These are phyloP conservation scores for Scaptomyza cyrtandrae DNA, from an alignment of 2,888 invertebrate genomes.

Conservation along the genomic window DNA sequence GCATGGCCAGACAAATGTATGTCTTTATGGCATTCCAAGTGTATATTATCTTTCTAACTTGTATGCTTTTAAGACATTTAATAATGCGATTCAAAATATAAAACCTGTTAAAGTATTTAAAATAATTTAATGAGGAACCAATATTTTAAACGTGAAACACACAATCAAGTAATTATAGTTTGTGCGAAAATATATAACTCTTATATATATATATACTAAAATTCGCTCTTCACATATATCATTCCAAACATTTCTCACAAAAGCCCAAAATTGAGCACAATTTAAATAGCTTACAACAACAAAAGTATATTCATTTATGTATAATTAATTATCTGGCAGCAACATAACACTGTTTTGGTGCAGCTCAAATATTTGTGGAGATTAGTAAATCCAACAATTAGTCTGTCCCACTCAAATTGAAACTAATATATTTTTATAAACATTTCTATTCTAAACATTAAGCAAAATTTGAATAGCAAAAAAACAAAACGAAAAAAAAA, in stretches of 20 bases:
- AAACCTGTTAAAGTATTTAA: too few relatives aligned
- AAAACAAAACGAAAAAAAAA: slow-evolving; percentile 25
- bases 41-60: too few relatives aligned
- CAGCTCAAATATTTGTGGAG: slow-evolving; percentile 1
- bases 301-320: neutral
- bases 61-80: too few relatives aligned
- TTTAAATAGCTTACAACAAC: neutral
- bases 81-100: too few relatives aligned
- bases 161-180: too few relatives aligned
- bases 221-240: neutral
- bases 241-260: neutral
- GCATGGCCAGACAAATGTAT: too few relatives aligned
- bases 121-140: too few relatives aligned
- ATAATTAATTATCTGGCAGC: slow-evolving; percentile 5
- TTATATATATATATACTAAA: neutral
- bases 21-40: too few relatives aligned
- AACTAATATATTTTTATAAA: slow-evolving; percentile 10
- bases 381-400: slow-evolving; percentile 9
- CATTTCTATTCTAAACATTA: slow-evolving; percentile 21
- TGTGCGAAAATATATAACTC: neutral
- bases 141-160: too few relatives aligned
- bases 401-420: neutral
- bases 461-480: slow-evolving; percentile 34
- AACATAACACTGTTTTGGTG: neutral
- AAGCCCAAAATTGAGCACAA: neutral